Percentiles rank a stretch among this genome's conserved stretches.
Evolutionary conservation across 1,140 invertebrate species (phyloP).

Genomic region (Ips nitidus): DNA sequence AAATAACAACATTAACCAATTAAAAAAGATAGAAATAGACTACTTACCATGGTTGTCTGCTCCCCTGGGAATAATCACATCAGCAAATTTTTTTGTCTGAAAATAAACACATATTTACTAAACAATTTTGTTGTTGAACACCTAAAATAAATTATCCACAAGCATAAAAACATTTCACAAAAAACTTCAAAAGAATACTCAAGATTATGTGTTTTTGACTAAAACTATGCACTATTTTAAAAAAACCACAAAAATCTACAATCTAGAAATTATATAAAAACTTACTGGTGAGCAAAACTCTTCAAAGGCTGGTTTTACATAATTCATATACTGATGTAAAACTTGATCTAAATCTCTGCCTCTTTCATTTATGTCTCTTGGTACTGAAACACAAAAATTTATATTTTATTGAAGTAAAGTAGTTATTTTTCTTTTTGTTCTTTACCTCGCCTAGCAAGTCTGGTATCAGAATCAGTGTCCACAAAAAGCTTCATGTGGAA

Average conservation of each 20-base stretch:
- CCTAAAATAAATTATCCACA: too few relatives aligned
- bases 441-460: constrained; percentile 89
- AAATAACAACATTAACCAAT: too few relatives aligned
- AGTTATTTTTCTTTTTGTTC: background rate
- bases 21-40: too few relatives aligned
- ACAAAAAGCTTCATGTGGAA: constrained; percentile 99
- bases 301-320: constrained; percentile 98
- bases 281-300: constrained; percentile 97
- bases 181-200: too few relatives aligned
- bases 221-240: too few relatives aligned
- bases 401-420: constrained; percentile 17
- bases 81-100: constrained; percentile 99
- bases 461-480: constrained; percentile 97
- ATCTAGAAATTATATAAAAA: constrained; percentile 28
- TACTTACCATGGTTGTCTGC: constrained; percentile 91
- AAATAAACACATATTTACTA: constrained; percentile 45
- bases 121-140: background rate
- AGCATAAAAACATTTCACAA: too few relatives aligned
- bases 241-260: too few relatives aligned
- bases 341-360: constrained; percentile 93
- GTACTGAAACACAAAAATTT: constrained; percentile 62
- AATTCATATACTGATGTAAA: constrained; percentile 94
- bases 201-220: too few relatives aligned
- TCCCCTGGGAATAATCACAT: constrained; percentile 97
- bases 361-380: constrained; percentile 91